These are phyloP conservation scores for Tringa solitaria DNA, from an alignment of 2,113 vertebrate genomes.

Conservation along the genomic window DNA sequence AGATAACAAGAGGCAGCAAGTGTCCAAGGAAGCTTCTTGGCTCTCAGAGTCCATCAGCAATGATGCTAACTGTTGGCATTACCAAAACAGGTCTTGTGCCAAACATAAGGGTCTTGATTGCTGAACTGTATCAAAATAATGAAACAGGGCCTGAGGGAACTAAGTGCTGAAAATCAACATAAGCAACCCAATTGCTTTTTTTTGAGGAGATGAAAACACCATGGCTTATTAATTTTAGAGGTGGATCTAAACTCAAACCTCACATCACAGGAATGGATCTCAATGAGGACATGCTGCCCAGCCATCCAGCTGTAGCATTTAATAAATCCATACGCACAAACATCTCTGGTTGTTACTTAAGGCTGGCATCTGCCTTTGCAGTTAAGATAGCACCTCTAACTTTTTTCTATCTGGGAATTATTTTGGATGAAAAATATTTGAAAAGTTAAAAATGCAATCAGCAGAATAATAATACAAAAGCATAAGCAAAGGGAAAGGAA, in stretches of 20 bases:
- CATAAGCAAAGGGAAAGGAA: neutral
- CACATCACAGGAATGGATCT: neutral
- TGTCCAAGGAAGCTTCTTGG: accelerated
- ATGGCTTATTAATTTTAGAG: neutral
- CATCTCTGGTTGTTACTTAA: neutral
- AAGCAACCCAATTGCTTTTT: neutral
- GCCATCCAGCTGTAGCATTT: neutral
- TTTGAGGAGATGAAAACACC: neutral
- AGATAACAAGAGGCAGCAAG: neutral
- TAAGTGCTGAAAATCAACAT: neutral
- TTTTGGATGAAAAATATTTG: neutral
- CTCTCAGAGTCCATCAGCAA: neutral
- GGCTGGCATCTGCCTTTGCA: neutral
- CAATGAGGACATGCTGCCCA: neutral
- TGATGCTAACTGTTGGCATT: neutral
- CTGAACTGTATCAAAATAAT: neutral
- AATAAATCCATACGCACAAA: neutral
- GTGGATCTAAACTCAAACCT: neutral
- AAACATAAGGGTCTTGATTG: neutral
- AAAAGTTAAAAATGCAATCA: neutral
- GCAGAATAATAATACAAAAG: neutral
- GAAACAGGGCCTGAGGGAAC: neutral
- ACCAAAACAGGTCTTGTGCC: neutral
- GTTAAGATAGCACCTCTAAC: neutral
- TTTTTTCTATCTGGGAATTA: neutral